A percentile compares a stretch with the other conserved stretches of the same genome.
These are phyloP conservation scores for Hippolais icterina DNA, from an alignment of 2,113 vertebrate genomes.

Conservation along the genomic window DNA sequence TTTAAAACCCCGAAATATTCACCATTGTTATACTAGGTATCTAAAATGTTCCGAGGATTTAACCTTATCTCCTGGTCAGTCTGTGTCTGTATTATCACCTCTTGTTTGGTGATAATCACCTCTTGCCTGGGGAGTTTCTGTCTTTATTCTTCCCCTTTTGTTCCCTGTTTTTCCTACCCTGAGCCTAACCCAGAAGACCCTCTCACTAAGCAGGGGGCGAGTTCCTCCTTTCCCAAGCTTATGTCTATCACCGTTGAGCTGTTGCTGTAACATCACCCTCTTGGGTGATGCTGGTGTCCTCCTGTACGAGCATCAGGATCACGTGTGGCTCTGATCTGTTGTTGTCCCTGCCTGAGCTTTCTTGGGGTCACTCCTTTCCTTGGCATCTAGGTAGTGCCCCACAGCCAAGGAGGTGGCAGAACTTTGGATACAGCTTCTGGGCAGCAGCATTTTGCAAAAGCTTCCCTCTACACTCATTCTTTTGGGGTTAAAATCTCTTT, in stretches of 20 bases:
- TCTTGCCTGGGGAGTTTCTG: not conserved
- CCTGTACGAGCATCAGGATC: not conserved
- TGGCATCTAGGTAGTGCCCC: not conserved
- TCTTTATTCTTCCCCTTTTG: not conserved
- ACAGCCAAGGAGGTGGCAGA: not conserved
- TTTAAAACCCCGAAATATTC: not conserved
- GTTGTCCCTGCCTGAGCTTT: not conserved
- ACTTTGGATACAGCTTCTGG: not conserved
- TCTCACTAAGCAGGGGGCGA: not conserved
- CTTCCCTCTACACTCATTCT: not conserved
- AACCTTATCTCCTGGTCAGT: not conserved
- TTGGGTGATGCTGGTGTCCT: not conserved
- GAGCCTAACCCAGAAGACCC: not conserved
- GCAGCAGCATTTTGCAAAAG: not conserved
- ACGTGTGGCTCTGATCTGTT: fast-evolving
- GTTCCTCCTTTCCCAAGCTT: not conserved
- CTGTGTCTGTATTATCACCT: not conserved
- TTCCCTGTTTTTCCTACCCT: not conserved
- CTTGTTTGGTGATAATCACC: not conserved
- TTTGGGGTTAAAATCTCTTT: not conserved
- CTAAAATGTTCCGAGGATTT: not conserved
- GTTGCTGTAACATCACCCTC: not conserved
- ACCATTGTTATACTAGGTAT: not conserved
- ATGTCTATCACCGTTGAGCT: fast-evolving
- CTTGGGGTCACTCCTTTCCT: not conserved